Conservation (phyloP, 2,113 vertebrate genomes). For the Promerops cafer region DNA sequence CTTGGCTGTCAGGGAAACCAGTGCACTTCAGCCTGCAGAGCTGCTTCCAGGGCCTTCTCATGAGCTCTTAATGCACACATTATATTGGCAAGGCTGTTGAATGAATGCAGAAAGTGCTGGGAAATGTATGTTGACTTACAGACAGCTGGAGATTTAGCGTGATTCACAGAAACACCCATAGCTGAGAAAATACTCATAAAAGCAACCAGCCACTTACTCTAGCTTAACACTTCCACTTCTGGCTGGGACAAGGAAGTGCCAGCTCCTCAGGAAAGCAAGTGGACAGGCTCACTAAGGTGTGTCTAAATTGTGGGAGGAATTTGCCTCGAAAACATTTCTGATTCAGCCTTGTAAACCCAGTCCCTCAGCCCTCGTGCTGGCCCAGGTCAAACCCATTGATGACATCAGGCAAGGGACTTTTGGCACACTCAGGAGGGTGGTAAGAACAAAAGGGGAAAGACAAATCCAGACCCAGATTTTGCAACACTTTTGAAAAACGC, state of each 20-base stretch:
- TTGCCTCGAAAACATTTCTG: background rate
- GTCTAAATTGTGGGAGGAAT: background rate
- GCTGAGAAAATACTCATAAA: constrained; percentile 9
- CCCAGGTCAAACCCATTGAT: background rate
- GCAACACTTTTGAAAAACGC: background rate
- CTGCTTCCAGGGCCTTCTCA: background rate
- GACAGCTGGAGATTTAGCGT: background rate
- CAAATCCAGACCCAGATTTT: background rate
- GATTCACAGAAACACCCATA: background rate
- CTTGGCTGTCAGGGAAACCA: background rate
- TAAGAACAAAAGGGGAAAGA: background rate
- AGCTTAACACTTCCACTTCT: constrained; percentile 6
- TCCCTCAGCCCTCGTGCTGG: background rate
- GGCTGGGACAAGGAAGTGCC: background rate
- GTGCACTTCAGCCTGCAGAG: background rate
- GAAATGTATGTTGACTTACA: background rate
- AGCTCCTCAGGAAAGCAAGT: background rate
- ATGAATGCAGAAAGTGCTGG: background rate
- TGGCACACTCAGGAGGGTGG: background rate
- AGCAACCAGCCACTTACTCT: background rate
- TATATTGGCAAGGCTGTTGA: background rate
- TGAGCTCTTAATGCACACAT: background rate
- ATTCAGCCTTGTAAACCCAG: background rate
- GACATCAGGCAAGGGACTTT: background rate
- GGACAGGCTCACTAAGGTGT: background rate